Conservation (phyloP, 2,888 invertebrate species). For the Brenthis daphne region DNA sequence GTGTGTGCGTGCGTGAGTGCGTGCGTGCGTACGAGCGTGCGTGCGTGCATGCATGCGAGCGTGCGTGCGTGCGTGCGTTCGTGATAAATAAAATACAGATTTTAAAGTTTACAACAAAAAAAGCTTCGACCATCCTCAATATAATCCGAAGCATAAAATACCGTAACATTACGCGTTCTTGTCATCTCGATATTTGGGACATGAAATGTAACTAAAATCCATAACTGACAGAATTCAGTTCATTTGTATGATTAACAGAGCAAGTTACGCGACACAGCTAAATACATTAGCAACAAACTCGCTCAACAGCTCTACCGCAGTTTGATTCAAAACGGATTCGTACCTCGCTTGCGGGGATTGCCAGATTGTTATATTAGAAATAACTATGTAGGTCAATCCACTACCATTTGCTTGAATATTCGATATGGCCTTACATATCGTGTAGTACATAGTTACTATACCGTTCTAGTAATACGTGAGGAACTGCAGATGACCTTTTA, state of each 20-base stretch:
- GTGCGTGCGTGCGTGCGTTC: no score
- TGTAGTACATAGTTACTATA: no score
- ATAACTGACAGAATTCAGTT: constrained; percentile 36
- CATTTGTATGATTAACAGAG: constrained; percentile 41
- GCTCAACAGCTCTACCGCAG: constrained; percentile 23
- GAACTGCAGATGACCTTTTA: no score
- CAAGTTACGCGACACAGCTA: constrained; percentile 37
- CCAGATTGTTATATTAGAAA: constrained; percentile 14
- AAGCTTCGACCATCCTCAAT: no score
- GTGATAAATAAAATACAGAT: no score
- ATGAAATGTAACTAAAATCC: constrained; percentile 20
- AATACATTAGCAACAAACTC: constrained; percentile 41
- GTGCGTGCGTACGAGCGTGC: no score
- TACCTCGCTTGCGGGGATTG: constrained; percentile 17
- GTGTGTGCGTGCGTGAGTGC: no score
- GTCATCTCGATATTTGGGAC: constrained; percentile 4
- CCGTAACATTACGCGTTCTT: no score
- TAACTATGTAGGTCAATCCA: constrained; percentile 7
- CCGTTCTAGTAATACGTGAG: no score
- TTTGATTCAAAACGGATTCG: constrained; percentile 39
- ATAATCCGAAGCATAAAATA: no score
- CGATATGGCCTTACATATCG: background rate
- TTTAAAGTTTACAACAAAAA: no score
- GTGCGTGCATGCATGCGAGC: no score
- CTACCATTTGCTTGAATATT: background rate